Evolutionary conservation across 2,113 vertebrate genomes (phyloP).

Genomic region (Salminus brasiliensis): DNA sequence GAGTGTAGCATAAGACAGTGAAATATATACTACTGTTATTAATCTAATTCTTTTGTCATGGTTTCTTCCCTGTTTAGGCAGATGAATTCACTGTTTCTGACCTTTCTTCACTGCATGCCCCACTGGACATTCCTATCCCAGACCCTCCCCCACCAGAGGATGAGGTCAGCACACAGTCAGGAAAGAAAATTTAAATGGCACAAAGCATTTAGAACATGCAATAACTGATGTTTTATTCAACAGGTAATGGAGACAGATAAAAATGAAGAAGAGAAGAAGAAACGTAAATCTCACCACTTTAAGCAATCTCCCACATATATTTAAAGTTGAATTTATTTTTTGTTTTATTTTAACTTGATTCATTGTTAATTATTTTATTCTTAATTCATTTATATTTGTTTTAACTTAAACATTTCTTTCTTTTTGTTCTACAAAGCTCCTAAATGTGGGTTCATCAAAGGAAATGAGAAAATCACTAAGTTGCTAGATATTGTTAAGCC

Average conservation of each 20-base stretch:
- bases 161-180: constrained; percentile 71
- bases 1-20: too few species aligned
- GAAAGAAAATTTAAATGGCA: background rate
- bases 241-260: constrained; percentile 90
- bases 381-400: background rate
- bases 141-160: constrained; percentile 86
- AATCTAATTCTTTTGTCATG: background rate
- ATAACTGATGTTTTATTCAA: background rate
- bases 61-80: constrained; percentile 67
- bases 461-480: constrained; percentile 78
- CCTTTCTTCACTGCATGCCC: constrained; percentile 74
- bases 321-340: background rate
- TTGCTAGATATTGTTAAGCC: constrained; percentile 82
- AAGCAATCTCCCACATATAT: background rate
- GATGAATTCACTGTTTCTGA: constrained; percentile 77
- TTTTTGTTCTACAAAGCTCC: constrained; percentile 70
- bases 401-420: background rate
- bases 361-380: background rate
- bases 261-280: constrained; percentile 81
- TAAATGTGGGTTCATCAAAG: constrained; percentile 85
- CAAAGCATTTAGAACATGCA: background rate
- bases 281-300: constrained; percentile 68
- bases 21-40: background rate
- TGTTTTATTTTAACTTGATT: background rate
- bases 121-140: constrained; percentile 88